These are phyloP conservation scores for Promerops cafer DNA, from an alignment of 2,113 vertebrate species.

Conservation along the genomic window DNA sequence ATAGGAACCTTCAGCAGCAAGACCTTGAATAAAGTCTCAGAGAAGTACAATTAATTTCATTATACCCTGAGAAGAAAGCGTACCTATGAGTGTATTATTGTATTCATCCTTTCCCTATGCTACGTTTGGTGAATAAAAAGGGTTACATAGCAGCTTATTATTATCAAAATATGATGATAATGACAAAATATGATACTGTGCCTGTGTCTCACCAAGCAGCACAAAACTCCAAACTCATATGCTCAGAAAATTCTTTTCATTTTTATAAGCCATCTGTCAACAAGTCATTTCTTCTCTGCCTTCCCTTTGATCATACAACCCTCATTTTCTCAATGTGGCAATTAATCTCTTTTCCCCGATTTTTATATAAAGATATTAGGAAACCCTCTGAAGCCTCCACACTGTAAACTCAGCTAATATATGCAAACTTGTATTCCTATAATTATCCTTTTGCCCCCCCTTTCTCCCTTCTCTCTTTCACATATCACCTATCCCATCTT, in stretches of 20 bases:
- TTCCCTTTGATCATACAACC: slow-evolving; percentile 26
- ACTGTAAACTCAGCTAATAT: background rate
- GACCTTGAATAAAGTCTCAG: background rate
- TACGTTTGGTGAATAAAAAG: background rate
- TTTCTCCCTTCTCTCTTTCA: background rate
- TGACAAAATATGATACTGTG: slow-evolving; percentile 6
- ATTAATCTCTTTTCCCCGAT: slow-evolving; percentile 1
- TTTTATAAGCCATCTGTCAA: slow-evolving; percentile 50
- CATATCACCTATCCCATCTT: background rate
- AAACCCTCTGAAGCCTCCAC: background rate
- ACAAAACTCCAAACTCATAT: background rate
- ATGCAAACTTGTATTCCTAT: background rate
- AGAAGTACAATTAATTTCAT: slow-evolving; percentile 1
- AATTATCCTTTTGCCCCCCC: background rate
- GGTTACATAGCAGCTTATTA: background rate
- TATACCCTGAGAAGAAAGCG: background rate
- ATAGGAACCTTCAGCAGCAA: background rate
- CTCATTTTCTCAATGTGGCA: slow-evolving; percentile 36
- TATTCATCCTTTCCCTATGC: background rate
- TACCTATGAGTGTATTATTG: background rate
- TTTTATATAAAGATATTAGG: slow-evolving; percentile 30
- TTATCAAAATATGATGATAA: slow-evolving; percentile 26
- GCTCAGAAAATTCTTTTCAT: slow-evolving; percentile 13
- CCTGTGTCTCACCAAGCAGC: background rate
- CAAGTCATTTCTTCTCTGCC: slow-evolving; percentile 8